Conservation (phyloP, 2,113 vertebrate genomes). For the Camelus dromedarius region DNA sequence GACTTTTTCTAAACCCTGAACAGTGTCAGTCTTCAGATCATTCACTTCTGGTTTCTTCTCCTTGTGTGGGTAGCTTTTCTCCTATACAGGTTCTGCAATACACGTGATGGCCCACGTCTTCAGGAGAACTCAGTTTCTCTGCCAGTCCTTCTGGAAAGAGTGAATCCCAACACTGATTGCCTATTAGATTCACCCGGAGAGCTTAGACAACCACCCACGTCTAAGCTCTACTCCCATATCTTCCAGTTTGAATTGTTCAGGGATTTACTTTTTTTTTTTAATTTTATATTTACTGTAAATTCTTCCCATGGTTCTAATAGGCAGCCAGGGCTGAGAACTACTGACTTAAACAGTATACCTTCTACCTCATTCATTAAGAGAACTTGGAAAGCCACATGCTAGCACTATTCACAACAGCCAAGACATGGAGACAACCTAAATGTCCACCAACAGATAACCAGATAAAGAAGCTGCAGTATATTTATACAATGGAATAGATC, state of each 20-base stretch:
- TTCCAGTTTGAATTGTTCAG: background rate
- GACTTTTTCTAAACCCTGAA: background rate
- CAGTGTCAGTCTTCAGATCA: background rate
- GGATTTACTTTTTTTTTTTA: rapidly evolving
- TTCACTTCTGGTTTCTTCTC: background rate
- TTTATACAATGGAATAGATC: no score
- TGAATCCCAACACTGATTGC: background rate
- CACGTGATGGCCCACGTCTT: background rate
- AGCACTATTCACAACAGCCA: no score
- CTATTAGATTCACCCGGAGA: background rate
- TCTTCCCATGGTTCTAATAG: background rate
- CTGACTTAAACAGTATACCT: background rate
- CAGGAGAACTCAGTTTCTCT: background rate
- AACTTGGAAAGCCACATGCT: background rate
- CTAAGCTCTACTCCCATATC: background rate
- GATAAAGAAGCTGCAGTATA: no score
- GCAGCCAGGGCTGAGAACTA: background rate
- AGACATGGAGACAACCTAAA: no score
- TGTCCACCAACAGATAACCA: no score
- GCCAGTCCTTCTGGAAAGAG: background rate
- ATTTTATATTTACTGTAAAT: background rate
- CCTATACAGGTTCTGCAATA: background rate
- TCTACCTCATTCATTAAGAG: background rate
- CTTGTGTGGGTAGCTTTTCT: background rate
- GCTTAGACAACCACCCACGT: background rate